A percentile compares a stretch with the other conserved stretches of the same genome.
phyloP scores from a whole-genome alignment of 23 tunicate genomes.

The Ciona savignyi region DNA sequence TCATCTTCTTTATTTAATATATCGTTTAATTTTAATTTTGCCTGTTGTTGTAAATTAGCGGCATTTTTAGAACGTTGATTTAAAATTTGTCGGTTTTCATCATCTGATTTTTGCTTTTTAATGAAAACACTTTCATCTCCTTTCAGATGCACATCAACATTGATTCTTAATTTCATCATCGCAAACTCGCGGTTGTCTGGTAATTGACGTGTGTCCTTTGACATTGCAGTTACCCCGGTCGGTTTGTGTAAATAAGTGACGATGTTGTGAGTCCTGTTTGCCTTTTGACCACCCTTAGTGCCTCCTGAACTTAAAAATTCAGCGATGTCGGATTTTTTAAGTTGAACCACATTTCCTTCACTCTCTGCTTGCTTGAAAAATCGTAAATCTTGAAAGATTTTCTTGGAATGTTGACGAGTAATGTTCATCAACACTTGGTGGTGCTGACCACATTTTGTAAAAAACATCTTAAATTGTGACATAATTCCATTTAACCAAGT shows the following conservation, averaged over 20 bases:
- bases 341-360: slow-evolving; percentile 10
- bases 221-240: slow-evolving; percentile 16
- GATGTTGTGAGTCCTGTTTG: slow-evolving; percentile 41
- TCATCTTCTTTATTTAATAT: slow-evolving; percentile 42
- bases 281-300: slow-evolving; percentile 66
- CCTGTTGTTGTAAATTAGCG: slow-evolving; percentile 2
- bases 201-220: slow-evolving; percentile 17
- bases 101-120: slow-evolving; percentile 12
- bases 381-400: neutral
- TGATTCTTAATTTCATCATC: slow-evolving; percentile 27
- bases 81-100: slow-evolving; percentile 8
- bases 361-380: slow-evolving; percentile 11
- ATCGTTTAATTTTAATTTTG: slow-evolving; percentile 35
- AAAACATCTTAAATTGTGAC: too few species aligned
- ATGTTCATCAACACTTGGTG: neutral
- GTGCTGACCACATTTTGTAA: too few species aligned
- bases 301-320: slow-evolving; percentile 17
- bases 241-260: slow-evolving; percentile 34
- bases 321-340: slow-evolving; percentile 11
- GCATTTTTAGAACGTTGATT: slow-evolving; percentile 4
- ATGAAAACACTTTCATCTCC: slow-evolving; percentile 44
- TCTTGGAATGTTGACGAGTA: neutral
- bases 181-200: slow-evolving; percentile 36
- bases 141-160: slow-evolving; percentile 44
- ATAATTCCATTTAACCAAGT: too few species aligned